A percentile compares a stretch with the other conserved stretches of the same genome.
Conservation (phyloP, 2,888 invertebrate genomes). For the Calameuta pallipes region DNA sequence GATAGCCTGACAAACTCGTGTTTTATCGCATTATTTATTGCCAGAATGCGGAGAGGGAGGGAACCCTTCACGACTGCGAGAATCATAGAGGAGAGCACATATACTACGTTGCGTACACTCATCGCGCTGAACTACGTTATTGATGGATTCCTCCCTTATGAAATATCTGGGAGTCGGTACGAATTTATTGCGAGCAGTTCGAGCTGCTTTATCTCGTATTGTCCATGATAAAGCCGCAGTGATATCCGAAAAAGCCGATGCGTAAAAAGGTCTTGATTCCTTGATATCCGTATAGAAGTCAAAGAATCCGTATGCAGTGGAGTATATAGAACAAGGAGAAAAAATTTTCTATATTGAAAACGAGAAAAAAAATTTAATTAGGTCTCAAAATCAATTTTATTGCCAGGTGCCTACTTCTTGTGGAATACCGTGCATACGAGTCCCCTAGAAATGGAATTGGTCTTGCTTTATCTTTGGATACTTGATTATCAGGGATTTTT, state of each 20-base stretch:
- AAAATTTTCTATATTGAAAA: not conserved
- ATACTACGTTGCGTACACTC: constrained; percentile 21
- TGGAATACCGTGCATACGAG: not conserved
- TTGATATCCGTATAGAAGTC: not conserved
- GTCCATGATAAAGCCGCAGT: constrained; percentile 63
- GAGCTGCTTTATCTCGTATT: constrained; percentile 64
- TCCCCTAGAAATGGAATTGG: not conserved
- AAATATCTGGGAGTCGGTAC: constrained; percentile 62
- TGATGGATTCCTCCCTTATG: constrained; percentile 67
- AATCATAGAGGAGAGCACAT: constrained; percentile 33
- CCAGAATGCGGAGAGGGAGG: constrained; percentile 45
- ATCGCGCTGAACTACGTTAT: constrained; percentile 47
- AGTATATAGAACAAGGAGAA: not conserved
- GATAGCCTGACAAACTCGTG: constrained; percentile 64
- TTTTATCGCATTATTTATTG: constrained; percentile 67
- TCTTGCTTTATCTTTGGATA: not conserved
- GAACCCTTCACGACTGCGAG: constrained; percentile 29
- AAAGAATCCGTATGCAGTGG: not conserved
- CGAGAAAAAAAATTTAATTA: no score
- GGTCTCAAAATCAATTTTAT: not conserved
- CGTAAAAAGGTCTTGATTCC: not conserved
- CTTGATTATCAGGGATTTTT: not conserved
- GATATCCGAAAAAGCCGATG: constrained; percentile 50
- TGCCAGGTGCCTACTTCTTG: not conserved
- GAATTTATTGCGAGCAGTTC: constrained; percentile 65